These are phyloP conservation scores for Pogonocichla stellata DNA, from an alignment of 2,113 vertebrate species.

Conservation along the genomic window DNA sequence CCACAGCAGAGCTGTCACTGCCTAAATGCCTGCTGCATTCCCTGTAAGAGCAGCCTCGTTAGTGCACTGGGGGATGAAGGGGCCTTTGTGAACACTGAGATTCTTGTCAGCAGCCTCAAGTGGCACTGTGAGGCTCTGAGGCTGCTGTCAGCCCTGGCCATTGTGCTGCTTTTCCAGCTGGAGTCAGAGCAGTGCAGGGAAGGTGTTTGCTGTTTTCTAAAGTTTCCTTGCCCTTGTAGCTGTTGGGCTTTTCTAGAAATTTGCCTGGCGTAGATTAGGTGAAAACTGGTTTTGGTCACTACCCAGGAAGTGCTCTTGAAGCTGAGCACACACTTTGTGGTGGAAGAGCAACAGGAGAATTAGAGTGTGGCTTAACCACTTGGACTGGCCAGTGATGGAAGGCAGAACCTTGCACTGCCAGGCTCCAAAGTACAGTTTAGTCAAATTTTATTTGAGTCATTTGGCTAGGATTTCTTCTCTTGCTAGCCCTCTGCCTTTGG, in stretches of 20 bases:
- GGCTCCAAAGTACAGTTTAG: not conserved
- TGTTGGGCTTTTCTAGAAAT: not conserved
- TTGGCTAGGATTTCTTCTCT: not conserved
- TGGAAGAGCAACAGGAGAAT: not conserved
- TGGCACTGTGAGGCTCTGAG: accelerated
- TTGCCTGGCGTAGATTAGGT: not conserved
- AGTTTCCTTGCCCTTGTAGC: not conserved
- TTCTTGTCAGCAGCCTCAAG: not conserved
- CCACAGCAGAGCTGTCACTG: not conserved
- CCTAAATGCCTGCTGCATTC: not conserved
- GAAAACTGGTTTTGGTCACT: not conserved
- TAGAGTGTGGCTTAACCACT: not conserved
- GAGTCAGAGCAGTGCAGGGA: not conserved
- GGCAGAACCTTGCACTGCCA: not conserved
- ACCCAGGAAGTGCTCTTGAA: not conserved
- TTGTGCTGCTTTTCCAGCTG: not conserved
- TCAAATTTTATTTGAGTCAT: not conserved
- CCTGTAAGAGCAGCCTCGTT: not conserved
- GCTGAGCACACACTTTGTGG: not conserved
- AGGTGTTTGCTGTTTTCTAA: not conserved
- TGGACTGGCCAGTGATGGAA: not conserved
- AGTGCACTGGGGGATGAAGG: not conserved
- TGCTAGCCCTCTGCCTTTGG: not conserved
- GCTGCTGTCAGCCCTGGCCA: not conserved
- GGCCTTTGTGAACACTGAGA: not conserved